phyloP scores from a whole-genome alignment of 2,113 vertebrate species.

The Gorsachius goisagi region DNA sequence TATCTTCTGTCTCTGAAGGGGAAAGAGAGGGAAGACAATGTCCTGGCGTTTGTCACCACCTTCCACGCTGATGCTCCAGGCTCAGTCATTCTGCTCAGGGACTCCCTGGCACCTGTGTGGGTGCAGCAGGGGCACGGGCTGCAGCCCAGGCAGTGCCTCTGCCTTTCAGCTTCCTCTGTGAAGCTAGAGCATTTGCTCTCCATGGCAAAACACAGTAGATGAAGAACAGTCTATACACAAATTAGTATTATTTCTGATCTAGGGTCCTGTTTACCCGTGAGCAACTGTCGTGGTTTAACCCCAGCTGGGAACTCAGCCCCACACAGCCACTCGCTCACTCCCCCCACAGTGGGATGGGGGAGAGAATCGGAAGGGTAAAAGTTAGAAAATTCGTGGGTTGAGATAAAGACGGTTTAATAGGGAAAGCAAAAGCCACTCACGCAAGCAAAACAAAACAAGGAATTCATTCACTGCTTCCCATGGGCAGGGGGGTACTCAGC shows the following conservation, averaged over 20 bases:
- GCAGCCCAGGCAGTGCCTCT: not conserved
- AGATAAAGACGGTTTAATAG: too few species aligned
- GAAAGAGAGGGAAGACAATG: not conserved
- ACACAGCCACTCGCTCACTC: too few species aligned
- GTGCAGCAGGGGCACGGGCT: not conserved
- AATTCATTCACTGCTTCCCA: too few species aligned
- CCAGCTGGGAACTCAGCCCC: too few species aligned
- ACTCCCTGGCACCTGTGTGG: not conserved
- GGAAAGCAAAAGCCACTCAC: too few species aligned
- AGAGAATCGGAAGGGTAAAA: too few species aligned
- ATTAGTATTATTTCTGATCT: not conserved
- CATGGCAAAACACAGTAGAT: not conserved
- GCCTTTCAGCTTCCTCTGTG: not conserved
- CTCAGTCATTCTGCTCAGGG: not conserved
- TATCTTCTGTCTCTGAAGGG: not conserved
- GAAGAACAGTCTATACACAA: not conserved
- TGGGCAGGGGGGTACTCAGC: too few species aligned
- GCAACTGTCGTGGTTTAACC: too few species aligned
- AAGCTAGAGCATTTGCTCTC: not conserved
- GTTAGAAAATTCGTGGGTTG: too few species aligned
- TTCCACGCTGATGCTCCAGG: not conserved
- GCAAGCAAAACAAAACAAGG: too few species aligned
- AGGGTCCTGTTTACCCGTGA: not conserved
- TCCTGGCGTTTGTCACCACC: not conserved
- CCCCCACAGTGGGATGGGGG: too few species aligned